A percentile compares a stretch with the other conserved stretches of the same genome.
These are phyloP conservation scores for Platypus cylindrus DNA, from an alignment of 2,888 invertebrate species.

Conservation along the genomic window DNA sequence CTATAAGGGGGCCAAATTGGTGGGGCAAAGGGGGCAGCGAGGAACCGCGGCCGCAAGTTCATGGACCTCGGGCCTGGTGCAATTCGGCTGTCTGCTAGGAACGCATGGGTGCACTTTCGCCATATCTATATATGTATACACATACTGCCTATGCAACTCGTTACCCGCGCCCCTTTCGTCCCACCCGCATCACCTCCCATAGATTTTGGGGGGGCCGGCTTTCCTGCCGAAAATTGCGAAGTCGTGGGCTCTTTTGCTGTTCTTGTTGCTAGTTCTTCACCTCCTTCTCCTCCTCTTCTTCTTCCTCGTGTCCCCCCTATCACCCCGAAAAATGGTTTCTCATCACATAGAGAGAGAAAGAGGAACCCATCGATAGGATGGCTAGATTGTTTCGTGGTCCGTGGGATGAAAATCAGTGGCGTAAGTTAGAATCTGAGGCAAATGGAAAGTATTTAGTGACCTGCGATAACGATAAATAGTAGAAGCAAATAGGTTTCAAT, in stretches of 20 bases:
- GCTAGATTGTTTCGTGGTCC: too few relatives aligned
- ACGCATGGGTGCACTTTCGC: constrained; percentile 38
- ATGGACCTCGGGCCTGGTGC: constrained; percentile 30
- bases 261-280: too few relatives aligned
- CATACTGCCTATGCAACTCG: constrained; percentile 30
- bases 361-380: background rate
- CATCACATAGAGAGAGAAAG: background rate
- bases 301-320: too few relatives aligned
- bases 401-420: too few relatives aligned
- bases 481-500: too few relatives aligned
- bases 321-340: constrained; percentile 1
- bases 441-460: too few relatives aligned
- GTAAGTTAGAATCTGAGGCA: too few relatives aligned
- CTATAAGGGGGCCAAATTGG: constrained; percentile 14
- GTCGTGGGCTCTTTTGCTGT: constrained; percentile 8
- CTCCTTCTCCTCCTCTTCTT: background rate
- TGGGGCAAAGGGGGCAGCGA: constrained; percentile 14
- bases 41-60: constrained; percentile 20
- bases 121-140: constrained; percentile 18
- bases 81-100: constrained; percentile 38
- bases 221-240: constrained; percentile 25
- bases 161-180: constrained; percentile 22
- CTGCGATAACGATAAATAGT: too few relatives aligned
- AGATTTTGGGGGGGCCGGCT: constrained; percentile 17
- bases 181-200: constrained; percentile 14